Evolutionary conservation across 2,888 invertebrate genomes (phyloP).

Genomic region (Heliconius hortense): DNA sequence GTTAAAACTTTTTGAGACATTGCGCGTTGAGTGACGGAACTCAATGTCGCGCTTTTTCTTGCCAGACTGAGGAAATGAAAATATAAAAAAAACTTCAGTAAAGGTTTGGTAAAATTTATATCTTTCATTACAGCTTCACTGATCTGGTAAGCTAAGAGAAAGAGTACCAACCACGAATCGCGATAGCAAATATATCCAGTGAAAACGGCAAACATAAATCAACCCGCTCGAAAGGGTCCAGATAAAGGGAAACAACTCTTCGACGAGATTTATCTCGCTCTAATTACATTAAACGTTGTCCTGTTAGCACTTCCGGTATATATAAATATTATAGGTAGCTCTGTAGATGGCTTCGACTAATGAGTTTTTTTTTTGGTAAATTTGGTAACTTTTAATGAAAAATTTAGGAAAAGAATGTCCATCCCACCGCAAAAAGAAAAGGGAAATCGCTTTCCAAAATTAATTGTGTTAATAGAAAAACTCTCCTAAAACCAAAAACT

Average conservation of each 20-base stretch:
- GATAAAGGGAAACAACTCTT: conserved; percentile 67
- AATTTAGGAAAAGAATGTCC: background rate
- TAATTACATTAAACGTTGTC: conserved; percentile 59
- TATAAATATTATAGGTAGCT: background rate
- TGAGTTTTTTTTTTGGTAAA: background rate
- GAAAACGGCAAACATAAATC: conserved; percentile 51
- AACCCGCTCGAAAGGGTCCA: conserved; percentile 54
- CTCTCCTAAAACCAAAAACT: too few relatives aligned
- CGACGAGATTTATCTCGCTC: conserved; percentile 60
- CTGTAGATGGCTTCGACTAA: background rate
- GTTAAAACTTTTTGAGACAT: too few relatives aligned
- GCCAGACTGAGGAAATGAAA: background rate
- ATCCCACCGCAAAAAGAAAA: background rate
- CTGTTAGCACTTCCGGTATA: conserved; percentile 20
- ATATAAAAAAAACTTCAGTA: background rate
- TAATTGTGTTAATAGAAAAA: background rate
- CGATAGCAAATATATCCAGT: conserved; percentile 14
- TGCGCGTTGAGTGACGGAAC: too few relatives aligned
- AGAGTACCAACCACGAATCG: background rate
- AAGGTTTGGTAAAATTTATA: background rate
- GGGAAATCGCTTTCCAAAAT: background rate
- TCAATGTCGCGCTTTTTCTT: too few relatives aligned
- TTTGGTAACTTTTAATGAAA: background rate
- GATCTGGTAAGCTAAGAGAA: conserved; percentile 6
- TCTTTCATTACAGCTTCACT: conserved; percentile 5